Conservation (phyloP, 2,888 invertebrate genomes). For the Gari tellinella region DNA sequence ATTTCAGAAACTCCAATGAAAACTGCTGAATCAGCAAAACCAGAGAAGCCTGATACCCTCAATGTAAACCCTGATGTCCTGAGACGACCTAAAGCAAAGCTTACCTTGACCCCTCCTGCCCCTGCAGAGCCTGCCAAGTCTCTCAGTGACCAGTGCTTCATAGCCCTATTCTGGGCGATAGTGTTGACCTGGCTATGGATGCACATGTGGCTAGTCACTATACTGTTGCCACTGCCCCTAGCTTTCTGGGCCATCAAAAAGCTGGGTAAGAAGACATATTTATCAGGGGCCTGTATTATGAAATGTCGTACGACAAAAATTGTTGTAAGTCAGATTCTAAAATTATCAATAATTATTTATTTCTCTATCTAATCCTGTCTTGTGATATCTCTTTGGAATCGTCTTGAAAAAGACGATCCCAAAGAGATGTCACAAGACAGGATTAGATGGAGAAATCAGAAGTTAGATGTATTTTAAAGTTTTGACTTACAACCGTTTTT, state of each 20-base stretch:
- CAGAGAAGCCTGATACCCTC: constrained; percentile 38
- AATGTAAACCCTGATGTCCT: constrained; percentile 27
- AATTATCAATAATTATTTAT: too few species aligned
- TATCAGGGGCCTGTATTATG: too few species aligned
- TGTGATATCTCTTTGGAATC: too few species aligned
- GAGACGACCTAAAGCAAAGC: constrained; percentile 36
- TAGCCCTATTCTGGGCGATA: constrained; percentile 90
- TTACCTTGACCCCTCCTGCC: constrained; percentile 16
- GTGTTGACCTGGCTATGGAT: constrained; percentile 93
- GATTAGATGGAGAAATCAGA: too few species aligned
- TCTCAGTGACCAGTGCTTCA: constrained; percentile 83
- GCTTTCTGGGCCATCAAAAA: constrained; percentile 88
- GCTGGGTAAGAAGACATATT: constrained; percentile 84
- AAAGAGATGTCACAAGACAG: too few species aligned
- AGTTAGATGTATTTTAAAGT: too few species aligned
- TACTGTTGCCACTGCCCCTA: constrained; percentile 90
- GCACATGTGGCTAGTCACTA: constrained; percentile 92
- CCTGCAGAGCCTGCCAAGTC: constrained; percentile 35
- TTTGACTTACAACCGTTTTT: too few species aligned
- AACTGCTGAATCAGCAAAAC: constrained; percentile 4
- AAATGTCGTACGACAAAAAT: too few species aligned
- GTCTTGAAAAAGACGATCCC: too few species aligned
- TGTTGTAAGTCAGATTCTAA: too few species aligned
- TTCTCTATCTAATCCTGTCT: too few species aligned
- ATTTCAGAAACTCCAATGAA: constrained; percentile 5